Conservation (phyloP, 2,797 vertebrate species). For the Toxotes lorentzi region DNA sequence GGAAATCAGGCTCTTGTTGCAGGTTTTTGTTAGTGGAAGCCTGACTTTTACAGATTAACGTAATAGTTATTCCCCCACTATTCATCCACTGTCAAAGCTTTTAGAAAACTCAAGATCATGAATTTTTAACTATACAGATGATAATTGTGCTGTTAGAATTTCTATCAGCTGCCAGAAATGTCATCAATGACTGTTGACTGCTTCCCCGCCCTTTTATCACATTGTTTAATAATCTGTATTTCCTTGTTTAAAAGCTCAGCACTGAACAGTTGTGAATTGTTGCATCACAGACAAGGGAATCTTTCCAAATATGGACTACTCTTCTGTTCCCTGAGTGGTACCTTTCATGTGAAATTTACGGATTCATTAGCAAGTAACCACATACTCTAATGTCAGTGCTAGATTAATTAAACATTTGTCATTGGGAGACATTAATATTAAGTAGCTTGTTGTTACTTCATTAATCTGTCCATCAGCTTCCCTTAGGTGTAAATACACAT, state of each 20-base stretch:
- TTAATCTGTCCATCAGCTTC: constrained; percentile 26
- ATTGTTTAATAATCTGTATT: constrained; percentile 12
- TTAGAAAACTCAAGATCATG: constrained; percentile 15
- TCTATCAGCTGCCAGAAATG: background rate
- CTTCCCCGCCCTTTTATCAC: background rate
- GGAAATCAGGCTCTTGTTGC: constrained; percentile 55
- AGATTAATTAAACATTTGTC: constrained; percentile 4
- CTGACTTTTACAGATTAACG: constrained; percentile 47
- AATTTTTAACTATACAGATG: constrained; percentile 19
- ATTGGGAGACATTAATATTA: constrained; percentile 15
- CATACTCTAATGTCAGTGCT: constrained; percentile 5
- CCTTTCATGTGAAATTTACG: constrained; percentile 20
- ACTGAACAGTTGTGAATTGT: constrained; percentile 1
- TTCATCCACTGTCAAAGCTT: constrained; percentile 24
- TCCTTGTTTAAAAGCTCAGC: constrained; percentile 11
- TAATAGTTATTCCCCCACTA: constrained; percentile 31
- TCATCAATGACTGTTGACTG: background rate
- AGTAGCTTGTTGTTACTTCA: constrained; percentile 16
- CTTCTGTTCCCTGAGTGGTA: background rate
- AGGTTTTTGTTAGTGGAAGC: constrained; percentile 58
- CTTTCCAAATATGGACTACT: background rate
- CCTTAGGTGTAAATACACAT: constrained; percentile 13
- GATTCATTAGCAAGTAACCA: background rate
- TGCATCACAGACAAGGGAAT: background rate
- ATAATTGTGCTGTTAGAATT: background rate